phyloP scores from a whole-genome alignment of 1,140 invertebrate genomes.

The Caenorhabditis briggsae region DNA sequence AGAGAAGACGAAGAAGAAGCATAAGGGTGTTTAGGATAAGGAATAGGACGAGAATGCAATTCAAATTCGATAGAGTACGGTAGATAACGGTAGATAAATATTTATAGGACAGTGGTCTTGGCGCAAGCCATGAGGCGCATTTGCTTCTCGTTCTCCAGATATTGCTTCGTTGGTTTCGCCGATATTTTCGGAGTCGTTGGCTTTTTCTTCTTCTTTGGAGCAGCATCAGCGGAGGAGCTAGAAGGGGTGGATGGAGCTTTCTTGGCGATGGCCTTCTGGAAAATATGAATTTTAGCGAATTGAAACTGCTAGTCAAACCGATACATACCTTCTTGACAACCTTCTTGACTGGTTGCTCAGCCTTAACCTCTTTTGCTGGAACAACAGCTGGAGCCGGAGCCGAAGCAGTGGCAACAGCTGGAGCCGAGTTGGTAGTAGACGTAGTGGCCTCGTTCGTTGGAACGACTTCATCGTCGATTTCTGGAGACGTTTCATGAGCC shows the following conservation, averaged over 20 bases:
- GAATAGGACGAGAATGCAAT: no score
- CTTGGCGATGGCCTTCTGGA: constrained; percentile 25
- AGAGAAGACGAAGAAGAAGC: no score
- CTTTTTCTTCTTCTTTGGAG: constrained; percentile 17
- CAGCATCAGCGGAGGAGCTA: not conserved
- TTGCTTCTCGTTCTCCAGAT: constrained; percentile 45
- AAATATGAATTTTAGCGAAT: not conserved
- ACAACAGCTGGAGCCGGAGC: not conserved
- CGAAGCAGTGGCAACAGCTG: not conserved
- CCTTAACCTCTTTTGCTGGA: constrained; percentile 34
- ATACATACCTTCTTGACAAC: constrained; percentile 25
- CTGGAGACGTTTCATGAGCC: not conserved
- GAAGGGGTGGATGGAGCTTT: not conserved
- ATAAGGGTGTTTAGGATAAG: no score
- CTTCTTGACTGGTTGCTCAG: constrained; percentile 38
- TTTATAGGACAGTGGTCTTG: constrained; percentile 1
- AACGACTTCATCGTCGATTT: not conserved
- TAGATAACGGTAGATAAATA: not conserved
- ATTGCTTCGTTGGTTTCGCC: constrained; percentile 33
- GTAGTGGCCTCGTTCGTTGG: constrained; percentile 1
- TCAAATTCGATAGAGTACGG: no score
- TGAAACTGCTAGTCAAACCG: not conserved
- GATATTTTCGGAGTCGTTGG: not conserved
- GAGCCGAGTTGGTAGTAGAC: not conserved
- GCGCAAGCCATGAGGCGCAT: constrained; percentile 41